Conservation (phyloP, 2,113 vertebrate species). For the Phyllostomus hastatus region DNA sequence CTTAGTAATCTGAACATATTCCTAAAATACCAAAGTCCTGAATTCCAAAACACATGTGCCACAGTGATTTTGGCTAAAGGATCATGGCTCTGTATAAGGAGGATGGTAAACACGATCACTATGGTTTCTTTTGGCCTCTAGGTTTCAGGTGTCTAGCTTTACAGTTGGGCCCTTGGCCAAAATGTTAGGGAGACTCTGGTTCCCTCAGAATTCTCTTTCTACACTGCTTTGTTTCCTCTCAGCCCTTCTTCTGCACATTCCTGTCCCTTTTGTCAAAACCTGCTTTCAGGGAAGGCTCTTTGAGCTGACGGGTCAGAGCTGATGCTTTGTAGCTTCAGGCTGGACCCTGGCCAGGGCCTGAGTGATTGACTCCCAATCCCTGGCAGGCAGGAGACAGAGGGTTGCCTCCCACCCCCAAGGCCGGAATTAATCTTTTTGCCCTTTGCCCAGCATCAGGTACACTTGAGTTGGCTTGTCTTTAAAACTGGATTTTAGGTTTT, state of each 20-base stretch:
- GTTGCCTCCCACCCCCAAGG: too few species aligned
- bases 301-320: not conserved
- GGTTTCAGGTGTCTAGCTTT: conserved; percentile 21
- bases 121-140: not conserved
- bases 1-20: conserved; percentile 28
- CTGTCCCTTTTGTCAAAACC: not conserved
- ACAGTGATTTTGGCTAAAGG: not conserved
- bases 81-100: not conserved
- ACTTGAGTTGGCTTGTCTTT: not conserved
- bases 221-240: not conserved
- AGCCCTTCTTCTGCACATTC: not conserved
- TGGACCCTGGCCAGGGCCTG: not conserved
- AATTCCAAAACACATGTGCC: not conserved
- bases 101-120: not conserved
- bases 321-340: not conserved
- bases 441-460: not conserved
- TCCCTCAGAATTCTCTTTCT: not conserved
- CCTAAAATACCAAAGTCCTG: not conserved
- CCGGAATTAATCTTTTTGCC: not conserved
- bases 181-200: not conserved
- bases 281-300: not conserved
- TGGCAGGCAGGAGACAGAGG: not conserved
- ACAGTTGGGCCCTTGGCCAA: not conserved
- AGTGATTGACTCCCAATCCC: not conserved
- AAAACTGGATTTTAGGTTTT: not conserved